Base-by-base conservation (phyloP, 2,113 vertebrate species). In the Pungitius pungitius region DNA sequence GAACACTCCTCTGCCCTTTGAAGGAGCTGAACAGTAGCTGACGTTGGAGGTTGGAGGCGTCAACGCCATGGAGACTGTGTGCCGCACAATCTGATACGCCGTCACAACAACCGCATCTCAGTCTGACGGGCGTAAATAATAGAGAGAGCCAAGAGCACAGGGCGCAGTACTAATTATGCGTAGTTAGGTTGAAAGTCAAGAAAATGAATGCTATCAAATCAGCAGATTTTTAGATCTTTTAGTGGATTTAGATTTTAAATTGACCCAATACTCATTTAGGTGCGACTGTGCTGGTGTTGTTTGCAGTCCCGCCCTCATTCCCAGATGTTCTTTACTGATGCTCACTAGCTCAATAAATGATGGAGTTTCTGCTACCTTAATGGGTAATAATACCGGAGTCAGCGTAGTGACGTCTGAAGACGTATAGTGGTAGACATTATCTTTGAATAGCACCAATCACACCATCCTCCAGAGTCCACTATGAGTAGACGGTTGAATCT, bases 1-100 rank as follows among this genome's bases (percentile, higher is more conserved):
- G 9, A 87, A 85, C 90, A 92, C 90, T 86, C 90, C 90, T 87
- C 83, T 62, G 37, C 7, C 56, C 27, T n/a, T 43, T 55, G 59
- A 74, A 30, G 68, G 8, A 69, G 69, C 45, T 65, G 56, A 82
- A 82, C 75, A 74, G 70, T 74, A 37, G 67, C 26, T 90, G 76
- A 90, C 69, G 65, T 37, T 65, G 68, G 20, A 40, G 40, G 51
- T 37, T 20, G 18, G n/a, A 55, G 39, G 24, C 39, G 26, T 35
- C 35, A 64, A 61, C 42, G 47, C 24, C 43, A 59, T 43, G 42
- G 70, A 14, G 24, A 75, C 20, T 57, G 22, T n/a, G n/a, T 47
- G 39, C 52, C 39, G 65, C 11, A 40, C 2, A 63, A 39, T 80
- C 9, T 68, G 62, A 67, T 57, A 26, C n/a, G 13, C 54, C 30